phyloP scores from a whole-genome alignment of 1,140 invertebrate species.

The Ylistrum balloti region DNA sequence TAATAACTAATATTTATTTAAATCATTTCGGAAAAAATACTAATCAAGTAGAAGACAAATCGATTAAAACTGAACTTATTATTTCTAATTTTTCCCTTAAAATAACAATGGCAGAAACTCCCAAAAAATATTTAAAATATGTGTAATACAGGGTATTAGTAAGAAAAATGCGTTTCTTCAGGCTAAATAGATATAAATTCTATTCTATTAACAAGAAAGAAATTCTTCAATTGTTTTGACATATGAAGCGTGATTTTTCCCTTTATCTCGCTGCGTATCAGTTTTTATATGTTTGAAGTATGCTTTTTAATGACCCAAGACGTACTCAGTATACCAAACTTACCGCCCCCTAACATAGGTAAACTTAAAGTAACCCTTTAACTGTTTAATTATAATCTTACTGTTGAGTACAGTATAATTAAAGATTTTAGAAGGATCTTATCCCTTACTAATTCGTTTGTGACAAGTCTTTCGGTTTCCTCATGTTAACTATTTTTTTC shows the following conservation, averaged over 20 bases:
- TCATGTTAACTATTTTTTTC: background rate
- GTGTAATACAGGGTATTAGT: background rate
- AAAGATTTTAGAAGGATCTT: background rate
- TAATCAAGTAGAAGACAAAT: no score
- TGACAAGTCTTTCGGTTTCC: background rate
- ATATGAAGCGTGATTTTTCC: conserved; percentile 13
- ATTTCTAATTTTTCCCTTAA: background rate
- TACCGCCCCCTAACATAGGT: background rate
- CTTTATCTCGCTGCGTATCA: background rate
- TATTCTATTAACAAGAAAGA: conserved; percentile 4
- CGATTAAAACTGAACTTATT: no score
- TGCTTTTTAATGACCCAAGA: conserved; percentile 38
- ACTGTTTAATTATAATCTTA: background rate
- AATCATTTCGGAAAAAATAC: no score
- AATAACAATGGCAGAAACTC: background rate
- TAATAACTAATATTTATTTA: no score
- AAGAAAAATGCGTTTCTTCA: background rate
- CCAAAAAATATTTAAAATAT: background rate
- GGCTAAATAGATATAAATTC: background rate
- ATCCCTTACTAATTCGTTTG: background rate
- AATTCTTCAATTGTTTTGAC: background rate
- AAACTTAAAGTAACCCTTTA: background rate
- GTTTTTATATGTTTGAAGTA: conserved; percentile 13
- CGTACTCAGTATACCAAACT: background rate
- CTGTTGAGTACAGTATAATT: background rate